These are phyloP conservation scores for Delia radicum DNA, from an alignment of 1,140 invertebrate genomes.

Conservation along the genomic window DNA sequence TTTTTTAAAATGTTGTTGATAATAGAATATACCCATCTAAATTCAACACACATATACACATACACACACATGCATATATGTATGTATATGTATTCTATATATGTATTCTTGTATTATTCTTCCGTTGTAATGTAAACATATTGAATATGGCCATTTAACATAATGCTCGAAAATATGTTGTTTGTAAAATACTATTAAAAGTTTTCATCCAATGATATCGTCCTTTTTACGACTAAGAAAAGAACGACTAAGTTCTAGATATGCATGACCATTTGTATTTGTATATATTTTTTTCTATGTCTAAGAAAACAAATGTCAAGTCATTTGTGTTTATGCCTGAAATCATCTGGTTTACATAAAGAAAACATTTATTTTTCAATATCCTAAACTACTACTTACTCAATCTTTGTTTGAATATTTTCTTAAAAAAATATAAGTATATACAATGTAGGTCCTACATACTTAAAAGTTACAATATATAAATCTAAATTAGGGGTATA, in stretches of 20 bases:
- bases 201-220: neutral
- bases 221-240: neutral
- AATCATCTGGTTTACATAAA: conserved; percentile 4
- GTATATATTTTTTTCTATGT: neutral
- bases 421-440: neutral
- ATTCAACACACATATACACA: neutral
- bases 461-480: too few species aligned
- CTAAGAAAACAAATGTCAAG: conserved; percentile 1
- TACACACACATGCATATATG: neutral
- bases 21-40: neutral
- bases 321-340: conserved; percentile 4
- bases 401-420: conserved; percentile 1
- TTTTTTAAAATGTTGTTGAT: neutral
- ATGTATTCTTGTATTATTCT: neutral
- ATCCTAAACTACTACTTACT: conserved; percentile 4
- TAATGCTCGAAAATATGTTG: neutral
- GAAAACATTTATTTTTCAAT: conserved; percentile 5
- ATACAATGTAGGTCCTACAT: neutral
- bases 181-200: neutral
- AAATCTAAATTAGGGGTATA: too few species aligned
- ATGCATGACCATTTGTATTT: neutral
- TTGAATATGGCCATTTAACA: neutral
- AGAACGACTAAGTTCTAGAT: neutral
- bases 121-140: neutral
- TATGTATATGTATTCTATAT: too few species aligned